A percentile compares a stretch with the other conserved stretches of the same genome.
Conservation (phyloP, 2,113 vertebrate species). For the Pedetes capensis region DNA sequence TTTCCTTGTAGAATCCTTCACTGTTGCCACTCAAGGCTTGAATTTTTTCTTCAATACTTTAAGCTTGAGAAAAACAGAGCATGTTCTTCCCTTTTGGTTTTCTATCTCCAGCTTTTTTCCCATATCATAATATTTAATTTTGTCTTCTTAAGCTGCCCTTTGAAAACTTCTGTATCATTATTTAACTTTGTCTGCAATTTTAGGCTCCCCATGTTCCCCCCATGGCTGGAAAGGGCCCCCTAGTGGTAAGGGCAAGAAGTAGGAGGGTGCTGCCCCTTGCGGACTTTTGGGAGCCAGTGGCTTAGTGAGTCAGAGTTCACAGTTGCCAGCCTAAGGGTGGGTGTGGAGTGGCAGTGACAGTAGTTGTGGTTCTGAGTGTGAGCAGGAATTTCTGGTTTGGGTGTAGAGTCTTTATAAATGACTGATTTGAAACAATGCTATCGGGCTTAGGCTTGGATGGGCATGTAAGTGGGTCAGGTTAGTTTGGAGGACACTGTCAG, state of each 20-base stretch:
- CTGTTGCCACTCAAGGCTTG: too few relatives aligned
- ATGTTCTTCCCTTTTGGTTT: too few relatives aligned
- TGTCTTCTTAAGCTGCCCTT: too few relatives aligned
- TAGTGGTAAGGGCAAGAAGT: not conserved
- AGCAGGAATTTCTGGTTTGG: slow-evolving; percentile 67
- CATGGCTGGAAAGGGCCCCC: not conserved
- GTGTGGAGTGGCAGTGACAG: not conserved
- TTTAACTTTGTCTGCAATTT: too few relatives aligned
- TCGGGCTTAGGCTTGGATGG: not conserved
- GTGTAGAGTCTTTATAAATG: slow-evolving; percentile 13
- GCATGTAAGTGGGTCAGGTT: slow-evolving; percentile 61
- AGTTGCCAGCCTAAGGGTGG: not conserved
- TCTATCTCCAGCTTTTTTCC: too few relatives aligned
- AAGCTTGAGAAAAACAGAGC: too few relatives aligned
- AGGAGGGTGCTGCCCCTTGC: not conserved
- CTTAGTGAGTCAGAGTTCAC: slow-evolving; percentile 42
- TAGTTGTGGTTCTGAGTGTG: slow-evolving; percentile 16
- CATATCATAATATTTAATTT: too few relatives aligned
- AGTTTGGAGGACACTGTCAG: not conserved
- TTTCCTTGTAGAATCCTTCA: too few relatives aligned
- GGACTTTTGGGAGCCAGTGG: not conserved
- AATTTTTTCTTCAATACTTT: too few relatives aligned
- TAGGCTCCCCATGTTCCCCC: not conserved
- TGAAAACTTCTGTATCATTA: too few relatives aligned
- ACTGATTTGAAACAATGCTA: not conserved